These are phyloP conservation scores for Beroe ovata DNA, from an alignment of 37 sponge, comb jelly and placozoan genomes.

Conservation along the genomic window DNA sequence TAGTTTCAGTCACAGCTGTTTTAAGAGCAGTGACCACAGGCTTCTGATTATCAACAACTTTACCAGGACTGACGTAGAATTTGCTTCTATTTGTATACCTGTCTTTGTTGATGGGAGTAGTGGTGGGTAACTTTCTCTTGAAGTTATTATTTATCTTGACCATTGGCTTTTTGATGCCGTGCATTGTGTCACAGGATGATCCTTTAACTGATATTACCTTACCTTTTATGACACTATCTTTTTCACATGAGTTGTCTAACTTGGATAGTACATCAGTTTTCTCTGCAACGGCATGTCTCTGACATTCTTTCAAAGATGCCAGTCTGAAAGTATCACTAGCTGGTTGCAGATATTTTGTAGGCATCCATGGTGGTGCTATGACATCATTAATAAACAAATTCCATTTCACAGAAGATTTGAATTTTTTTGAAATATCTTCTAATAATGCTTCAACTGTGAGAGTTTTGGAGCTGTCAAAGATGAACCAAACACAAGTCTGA, in stretches of 20 bases:
- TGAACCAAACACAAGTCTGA: conserved; percentile 7
- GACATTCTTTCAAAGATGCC: not conserved
- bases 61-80: conserved; percentile 11
- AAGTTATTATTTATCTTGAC: conserved; percentile 22
- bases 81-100: conserved; percentile 46
- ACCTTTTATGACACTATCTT: not conserved
- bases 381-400: conserved; percentile 25
- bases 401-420: not conserved
- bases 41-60: not conserved
- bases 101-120: conserved; percentile 17
- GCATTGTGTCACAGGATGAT: not conserved
- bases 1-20: not conserved
- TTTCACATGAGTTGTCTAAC: not conserved
- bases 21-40: conserved; percentile 2
- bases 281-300: not conserved
- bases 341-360: not conserved
- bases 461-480: not conserved
- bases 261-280: not conserved
- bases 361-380: not conserved
- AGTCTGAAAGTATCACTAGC: not conserved
- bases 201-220: not conserved
- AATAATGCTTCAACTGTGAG: not conserved
- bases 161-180: not conserved
- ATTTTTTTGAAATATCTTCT: not conserved
- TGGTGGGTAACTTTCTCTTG: conserved; percentile 4